Evolutionary conservation across 2,797 vertebrate species (phyloP), one percentile per base, ranked within the genome.

Genomic region (Philypnodon macrostomus): DNA sequence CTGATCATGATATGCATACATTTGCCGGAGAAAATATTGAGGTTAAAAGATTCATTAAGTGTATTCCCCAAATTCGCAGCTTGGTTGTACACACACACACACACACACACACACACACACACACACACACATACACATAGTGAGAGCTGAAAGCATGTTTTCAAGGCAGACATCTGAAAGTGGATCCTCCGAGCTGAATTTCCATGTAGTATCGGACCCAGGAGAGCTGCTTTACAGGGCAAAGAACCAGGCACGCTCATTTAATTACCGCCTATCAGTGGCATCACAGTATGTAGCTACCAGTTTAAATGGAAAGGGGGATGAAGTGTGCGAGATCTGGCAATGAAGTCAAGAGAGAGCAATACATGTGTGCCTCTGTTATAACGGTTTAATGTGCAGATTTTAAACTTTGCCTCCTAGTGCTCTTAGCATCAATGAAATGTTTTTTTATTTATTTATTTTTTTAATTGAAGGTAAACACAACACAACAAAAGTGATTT

Each of bases 141-240:
- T 33, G 38, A 63, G 47, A 49, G 72, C 59, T 23, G 47, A 14
- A 31, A 59, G 53, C 61, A 7, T 74, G 58, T 77, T 80, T 83
- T 78, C 31, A 36, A 50, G 60, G 56, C 75, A 78, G 75, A 67
- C 54, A 73, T 77, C 55, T 58, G 70, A 73, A 72, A 71, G 73
- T 53, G 48, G 70, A 79, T 79, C 70, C 77, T 75, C 58, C 38
- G 62, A 72, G 66, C 70, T 73, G 76, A 69, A 69, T 68, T 73
- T 85, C 67, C 72, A 67, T 85, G 80, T 81, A 69, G 69, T 60
- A 65, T 72, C 57, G 47, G 63, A 45, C 83, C 82, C 83, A 30
- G 57, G 76, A 84, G 86, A 84, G 69, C 61, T 61, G 63, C 69
- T 85, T 83, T 80, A 82, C 80, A 80, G 80, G 79, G 67, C 71